These are phyloP conservation scores for Tragelaphus strepsiceros DNA, from an alignment of 2,113 vertebrate genomes.

Conservation along the genomic window DNA sequence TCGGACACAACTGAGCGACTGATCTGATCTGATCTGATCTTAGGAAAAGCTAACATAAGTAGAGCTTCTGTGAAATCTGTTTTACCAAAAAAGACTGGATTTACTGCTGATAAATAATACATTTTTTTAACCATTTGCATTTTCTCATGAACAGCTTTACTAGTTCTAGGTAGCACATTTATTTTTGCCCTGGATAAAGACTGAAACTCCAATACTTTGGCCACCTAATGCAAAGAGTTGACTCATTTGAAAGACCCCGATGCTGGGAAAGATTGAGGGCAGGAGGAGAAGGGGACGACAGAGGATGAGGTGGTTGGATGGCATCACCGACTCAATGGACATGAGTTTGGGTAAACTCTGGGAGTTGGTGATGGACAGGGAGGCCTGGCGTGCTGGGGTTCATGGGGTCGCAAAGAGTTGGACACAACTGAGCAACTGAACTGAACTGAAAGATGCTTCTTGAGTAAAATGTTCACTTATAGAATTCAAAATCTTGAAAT, in stretches of 20 bases:
- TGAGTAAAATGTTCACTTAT: constrained; percentile 23
- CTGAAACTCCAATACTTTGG: not conserved
- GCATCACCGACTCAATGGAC: not conserved
- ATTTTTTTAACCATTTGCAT: constrained; percentile 8
- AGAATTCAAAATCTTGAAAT: constrained; percentile 38
- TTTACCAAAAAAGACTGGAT: not conserved
- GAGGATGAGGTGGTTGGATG: not conserved
- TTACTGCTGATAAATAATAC: constrained; percentile 19
- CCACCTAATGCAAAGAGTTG: not conserved
- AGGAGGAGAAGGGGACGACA: not conserved
- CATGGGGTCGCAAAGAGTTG: not conserved
- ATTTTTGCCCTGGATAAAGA: not conserved
- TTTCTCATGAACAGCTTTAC: constrained; percentile 10
- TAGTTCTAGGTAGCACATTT: constrained; percentile 13
- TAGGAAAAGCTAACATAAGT: constrained; percentile 31
- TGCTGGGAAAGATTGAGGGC: not conserved
- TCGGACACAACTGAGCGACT: too few species aligned
- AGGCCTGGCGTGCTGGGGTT: not conserved
- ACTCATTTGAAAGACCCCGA: not conserved
- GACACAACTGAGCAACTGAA: not conserved
- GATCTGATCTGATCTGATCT: not conserved
- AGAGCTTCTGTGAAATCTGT: constrained; percentile 7
- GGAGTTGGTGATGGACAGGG: not conserved
- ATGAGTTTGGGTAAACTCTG: not conserved
- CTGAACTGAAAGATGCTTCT: not conserved